phyloP scores from a whole-genome alignment of 2,888 invertebrate genomes.

The Bembecia ichneumoniformis region DNA sequence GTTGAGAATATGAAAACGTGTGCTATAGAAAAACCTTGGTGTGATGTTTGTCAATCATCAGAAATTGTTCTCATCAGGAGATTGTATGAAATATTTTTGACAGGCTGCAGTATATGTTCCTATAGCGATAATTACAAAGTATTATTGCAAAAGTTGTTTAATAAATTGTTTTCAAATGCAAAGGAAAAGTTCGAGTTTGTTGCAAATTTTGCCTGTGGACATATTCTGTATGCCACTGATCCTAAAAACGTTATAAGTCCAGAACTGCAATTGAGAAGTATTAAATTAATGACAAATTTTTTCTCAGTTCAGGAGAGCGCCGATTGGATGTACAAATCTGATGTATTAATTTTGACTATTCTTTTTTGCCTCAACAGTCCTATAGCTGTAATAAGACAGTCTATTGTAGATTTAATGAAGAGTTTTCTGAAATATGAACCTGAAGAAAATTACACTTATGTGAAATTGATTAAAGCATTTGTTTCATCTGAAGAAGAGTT shows the following conservation, averaged over 20 bases:
- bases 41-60: slow-evolving; percentile 49
- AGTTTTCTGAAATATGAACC: slow-evolving; percentile 34
- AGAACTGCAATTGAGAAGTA: slow-evolving; percentile 64
- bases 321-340: slow-evolving; percentile 51
- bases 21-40: slow-evolving; percentile 47
- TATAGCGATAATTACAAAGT: slow-evolving; percentile 45
- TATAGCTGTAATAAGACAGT: slow-evolving; percentile 66
- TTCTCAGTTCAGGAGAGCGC: slow-evolving; percentile 30
- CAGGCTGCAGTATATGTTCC: slow-evolving; percentile 53
- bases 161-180: slow-evolving; percentile 47
- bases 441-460: slow-evolving; percentile 45
- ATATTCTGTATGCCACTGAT: slow-evolving; percentile 51
- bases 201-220: slow-evolving; percentile 68
- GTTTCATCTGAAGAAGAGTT: slow-evolving; percentile 72
- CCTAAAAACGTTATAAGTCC: slow-evolving; percentile 57
- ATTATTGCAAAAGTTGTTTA: slow-evolving; percentile 55
- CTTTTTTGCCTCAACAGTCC: slow-evolving; percentile 71
- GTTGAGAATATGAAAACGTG: slow-evolving; percentile 56
- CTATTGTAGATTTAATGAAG: slow-evolving; percentile 67
- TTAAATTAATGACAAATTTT: slow-evolving; percentile 50
- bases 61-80: slow-evolving; percentile 47
- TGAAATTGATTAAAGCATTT: slow-evolving; percentile 59
- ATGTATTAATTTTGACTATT: slow-evolving; percentile 65
- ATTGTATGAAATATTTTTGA: slow-evolving; percentile 61
- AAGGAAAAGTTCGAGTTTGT: slow-evolving; percentile 70